phyloP scores from a whole-genome alignment of 2,797 vertebrate species.

The Allochrocebus solatus region DNA sequence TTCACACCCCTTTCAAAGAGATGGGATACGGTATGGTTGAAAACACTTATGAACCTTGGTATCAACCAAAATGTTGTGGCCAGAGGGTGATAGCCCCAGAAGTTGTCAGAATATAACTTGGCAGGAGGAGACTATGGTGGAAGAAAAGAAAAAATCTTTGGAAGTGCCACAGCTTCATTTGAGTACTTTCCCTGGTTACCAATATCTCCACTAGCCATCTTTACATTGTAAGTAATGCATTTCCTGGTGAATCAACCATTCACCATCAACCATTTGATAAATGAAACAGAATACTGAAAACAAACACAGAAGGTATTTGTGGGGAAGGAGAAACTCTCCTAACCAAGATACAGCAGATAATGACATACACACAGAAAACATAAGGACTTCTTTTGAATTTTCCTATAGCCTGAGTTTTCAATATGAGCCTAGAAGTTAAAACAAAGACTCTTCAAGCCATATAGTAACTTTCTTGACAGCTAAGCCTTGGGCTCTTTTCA shows the following conservation, averaged over 20 bases:
- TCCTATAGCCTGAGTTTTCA: neutral
- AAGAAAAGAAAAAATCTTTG: neutral
- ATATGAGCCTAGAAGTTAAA: neutral
- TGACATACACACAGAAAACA: neutral
- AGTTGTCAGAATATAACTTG: neutral
- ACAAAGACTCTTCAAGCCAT: neutral
- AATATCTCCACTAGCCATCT: neutral
- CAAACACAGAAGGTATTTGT: neutral
- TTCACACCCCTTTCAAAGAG: neutral
- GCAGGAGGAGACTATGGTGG: neutral
- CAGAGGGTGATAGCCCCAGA: neutral
- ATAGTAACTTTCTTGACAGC: neutral
- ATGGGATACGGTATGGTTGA: neutral
- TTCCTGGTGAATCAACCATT: neutral
- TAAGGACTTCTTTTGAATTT: neutral
- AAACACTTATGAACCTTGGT: neutral
- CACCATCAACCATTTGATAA: neutral
- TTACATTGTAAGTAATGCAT: neutral
- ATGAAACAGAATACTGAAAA: neutral
- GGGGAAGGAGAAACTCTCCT: neutral
- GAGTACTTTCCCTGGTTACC: neutral
- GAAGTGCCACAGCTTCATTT: neutral
- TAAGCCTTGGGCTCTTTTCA: neutral
- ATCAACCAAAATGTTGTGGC: neutral
- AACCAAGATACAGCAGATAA: neutral